A percentile compares a stretch with the other conserved stretches of the same genome.
These are phyloP conservation scores for Helostoma temminkii DNA, from an alignment of 2,797 vertebrate genomes.

Conservation along the genomic window DNA sequence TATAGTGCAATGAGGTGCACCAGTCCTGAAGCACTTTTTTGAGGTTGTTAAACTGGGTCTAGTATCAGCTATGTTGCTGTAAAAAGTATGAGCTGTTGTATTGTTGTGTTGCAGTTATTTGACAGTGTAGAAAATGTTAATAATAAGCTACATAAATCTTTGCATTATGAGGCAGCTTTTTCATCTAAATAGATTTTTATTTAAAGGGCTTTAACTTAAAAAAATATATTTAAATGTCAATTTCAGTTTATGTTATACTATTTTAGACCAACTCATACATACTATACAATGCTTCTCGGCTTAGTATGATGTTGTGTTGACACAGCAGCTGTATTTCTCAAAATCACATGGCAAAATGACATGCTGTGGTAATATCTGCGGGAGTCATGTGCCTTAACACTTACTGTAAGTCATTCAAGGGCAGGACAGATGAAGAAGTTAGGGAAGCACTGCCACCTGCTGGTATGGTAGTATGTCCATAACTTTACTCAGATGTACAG, in stretches of 20 bases:
- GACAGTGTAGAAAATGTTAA: no score
- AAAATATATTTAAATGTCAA: background rate
- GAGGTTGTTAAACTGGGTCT: background rate
- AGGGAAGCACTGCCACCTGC: constrained; percentile 66
- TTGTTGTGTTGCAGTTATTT: background rate
- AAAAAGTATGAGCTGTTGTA: background rate
- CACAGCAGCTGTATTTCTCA: background rate
- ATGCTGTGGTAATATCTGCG: constrained; percentile 11
- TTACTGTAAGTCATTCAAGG: constrained; percentile 1
- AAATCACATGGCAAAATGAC: constrained; percentile 24
- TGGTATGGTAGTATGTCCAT: constrained; percentile 37
- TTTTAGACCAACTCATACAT: rapidly evolving
- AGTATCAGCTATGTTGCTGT: no score
- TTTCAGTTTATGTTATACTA: background rate
- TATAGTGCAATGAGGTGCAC: background rate
- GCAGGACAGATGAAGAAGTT: background rate
- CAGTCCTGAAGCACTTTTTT: background rate
- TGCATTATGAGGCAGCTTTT: background rate
- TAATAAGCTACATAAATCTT: no score
- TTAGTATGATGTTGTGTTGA: background rate
- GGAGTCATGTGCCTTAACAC: background rate
- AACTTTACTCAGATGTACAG: background rate
- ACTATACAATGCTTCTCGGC: rapidly evolving
- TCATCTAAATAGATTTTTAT: background rate
- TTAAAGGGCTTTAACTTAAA: background rate